A percentile compares a stretch with the other conserved stretches of the same genome.
Conservation (phyloP, 2,797 vertebrate species). For the Pyrrhura leucotis region DNA sequence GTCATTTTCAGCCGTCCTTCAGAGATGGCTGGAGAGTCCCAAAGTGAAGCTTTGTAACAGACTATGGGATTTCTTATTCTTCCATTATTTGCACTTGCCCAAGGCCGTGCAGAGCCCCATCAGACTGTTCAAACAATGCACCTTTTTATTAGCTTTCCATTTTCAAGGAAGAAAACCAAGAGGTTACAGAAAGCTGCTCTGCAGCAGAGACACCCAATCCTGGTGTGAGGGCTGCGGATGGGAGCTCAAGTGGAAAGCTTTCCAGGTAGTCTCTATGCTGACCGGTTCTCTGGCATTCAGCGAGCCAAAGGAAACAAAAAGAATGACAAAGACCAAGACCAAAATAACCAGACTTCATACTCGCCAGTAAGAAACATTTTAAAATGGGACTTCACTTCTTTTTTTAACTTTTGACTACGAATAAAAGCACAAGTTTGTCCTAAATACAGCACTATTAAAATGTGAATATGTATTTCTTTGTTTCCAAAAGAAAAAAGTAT, state of each 20-base stretch:
- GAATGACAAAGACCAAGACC: neutral
- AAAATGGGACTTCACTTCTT: conserved; percentile 52
- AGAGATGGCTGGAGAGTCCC: neutral
- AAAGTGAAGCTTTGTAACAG: neutral
- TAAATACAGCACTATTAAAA: conserved; percentile 77
- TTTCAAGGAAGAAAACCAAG: neutral
- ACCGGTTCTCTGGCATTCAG: conserved; percentile 26
- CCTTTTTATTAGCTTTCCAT: conserved; percentile 27
- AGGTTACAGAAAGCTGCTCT: conserved; percentile 37
- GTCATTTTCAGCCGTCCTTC: conserved; percentile 5
- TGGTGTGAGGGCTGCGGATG: neutral
- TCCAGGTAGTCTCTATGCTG: conserved; percentile 41
- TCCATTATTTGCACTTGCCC: conserved; percentile 31
- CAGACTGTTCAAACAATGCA: conserved; percentile 11
- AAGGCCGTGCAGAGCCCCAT: neutral
- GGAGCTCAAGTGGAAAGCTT: conserved; percentile 19
- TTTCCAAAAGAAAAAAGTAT: neutral
- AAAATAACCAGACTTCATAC: conserved; percentile 1
- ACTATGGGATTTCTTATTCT: neutral
- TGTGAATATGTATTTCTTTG: conserved; percentile 53
- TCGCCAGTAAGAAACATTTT: conserved; percentile 52
- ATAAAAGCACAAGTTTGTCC: conserved; percentile 70
- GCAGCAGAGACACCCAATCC: conserved; percentile 23
- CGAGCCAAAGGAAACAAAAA: conserved; percentile 19
- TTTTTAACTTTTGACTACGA: conserved; percentile 53